A percentile compares a stretch with the other conserved stretches of the same genome.
Evolutionary conservation across 2,888 invertebrate genomes (phyloP).

Genomic region (Drosophila mercatorum): DNA sequence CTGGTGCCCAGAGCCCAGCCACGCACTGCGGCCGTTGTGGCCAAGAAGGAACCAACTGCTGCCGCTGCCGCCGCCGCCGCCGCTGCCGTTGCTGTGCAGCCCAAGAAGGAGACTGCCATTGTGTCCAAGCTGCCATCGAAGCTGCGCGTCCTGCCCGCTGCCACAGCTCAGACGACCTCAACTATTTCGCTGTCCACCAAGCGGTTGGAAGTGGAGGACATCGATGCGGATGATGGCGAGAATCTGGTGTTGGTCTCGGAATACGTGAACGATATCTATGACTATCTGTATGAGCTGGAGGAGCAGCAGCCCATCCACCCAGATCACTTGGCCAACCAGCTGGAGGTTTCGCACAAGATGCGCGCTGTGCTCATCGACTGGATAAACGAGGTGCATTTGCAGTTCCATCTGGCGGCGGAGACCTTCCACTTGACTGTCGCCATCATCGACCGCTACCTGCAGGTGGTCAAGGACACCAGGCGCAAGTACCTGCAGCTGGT

Average conservation of each 20-base stretch:
- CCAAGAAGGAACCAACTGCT: conserved; percentile 4
- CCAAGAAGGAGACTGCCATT: conserved; percentile 34
- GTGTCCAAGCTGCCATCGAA: conserved; percentile 23
- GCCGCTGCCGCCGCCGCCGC: neutral
- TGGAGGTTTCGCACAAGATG: conserved; percentile 91
- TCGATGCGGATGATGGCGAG: conserved; percentile 90
- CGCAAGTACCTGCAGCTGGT: conserved; percentile 93
- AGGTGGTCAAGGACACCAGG: conserved; percentile 86
- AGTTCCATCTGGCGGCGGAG: conserved; percentile 94
- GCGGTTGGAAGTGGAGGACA: conserved; percentile 87
- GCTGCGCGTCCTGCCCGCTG: neutral
- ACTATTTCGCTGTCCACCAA: conserved; percentile 64
- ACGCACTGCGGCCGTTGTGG: conserved; percentile 6
- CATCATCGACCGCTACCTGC: conserved; percentile 94
- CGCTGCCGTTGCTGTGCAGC: conserved; percentile 1
- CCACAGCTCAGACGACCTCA: neutral
- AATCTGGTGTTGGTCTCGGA: conserved; percentile 92
- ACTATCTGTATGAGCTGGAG: conserved; percentile 92
- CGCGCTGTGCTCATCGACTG: conserved; percentile 95
- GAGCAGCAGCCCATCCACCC: conserved; percentile 87
- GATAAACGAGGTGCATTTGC: conserved; percentile 95
- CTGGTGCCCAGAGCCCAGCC: conserved; percentile 17
- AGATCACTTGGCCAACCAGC: conserved; percentile 89
- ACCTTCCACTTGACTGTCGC: conserved; percentile 95
- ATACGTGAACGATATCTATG: conserved; percentile 95